Evolutionary conservation across 1,140 invertebrate species (phyloP).

Genomic region (Gyrodactylus bullatarudis): DNA sequence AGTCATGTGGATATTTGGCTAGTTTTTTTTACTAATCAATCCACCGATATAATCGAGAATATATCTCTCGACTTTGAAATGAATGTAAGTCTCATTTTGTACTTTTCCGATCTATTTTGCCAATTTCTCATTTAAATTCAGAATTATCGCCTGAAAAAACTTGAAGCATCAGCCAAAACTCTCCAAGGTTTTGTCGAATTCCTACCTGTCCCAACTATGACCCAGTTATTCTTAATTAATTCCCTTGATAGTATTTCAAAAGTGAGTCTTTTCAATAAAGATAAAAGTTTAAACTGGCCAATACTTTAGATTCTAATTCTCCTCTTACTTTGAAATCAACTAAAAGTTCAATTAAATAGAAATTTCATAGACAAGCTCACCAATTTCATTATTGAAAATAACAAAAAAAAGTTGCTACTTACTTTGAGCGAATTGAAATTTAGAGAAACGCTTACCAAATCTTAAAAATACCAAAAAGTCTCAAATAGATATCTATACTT

Average conservation of each 20-base stretch:
- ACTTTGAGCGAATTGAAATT: too few species aligned
- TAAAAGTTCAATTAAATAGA: too few species aligned
- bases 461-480: too few species aligned
- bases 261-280: too few species aligned
- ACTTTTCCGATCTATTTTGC: not conserved
- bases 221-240: not conserved
- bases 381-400: too few species aligned
- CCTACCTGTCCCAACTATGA: not conserved
- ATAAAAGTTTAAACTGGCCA: too few species aligned
- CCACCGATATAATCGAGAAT: not conserved
- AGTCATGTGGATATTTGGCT: not conserved
- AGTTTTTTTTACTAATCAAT: not conserved
- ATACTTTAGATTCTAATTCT: too few species aligned
- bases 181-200: not conserved
- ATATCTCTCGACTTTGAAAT: not conserved
- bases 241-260: not conserved
- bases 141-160: not conserved
- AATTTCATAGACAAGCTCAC: too few species aligned
- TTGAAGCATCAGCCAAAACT: not conserved
- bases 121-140: not conserved
- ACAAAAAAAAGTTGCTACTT: too few species aligned
- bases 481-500: too few species aligned
- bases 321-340: too few species aligned
- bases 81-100: not conserved
- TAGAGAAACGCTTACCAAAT: too few species aligned